Base-by-base conservation (phyloP, 35 echinoderm and acorn worm species). In the Acanthaster planci region DNA sequence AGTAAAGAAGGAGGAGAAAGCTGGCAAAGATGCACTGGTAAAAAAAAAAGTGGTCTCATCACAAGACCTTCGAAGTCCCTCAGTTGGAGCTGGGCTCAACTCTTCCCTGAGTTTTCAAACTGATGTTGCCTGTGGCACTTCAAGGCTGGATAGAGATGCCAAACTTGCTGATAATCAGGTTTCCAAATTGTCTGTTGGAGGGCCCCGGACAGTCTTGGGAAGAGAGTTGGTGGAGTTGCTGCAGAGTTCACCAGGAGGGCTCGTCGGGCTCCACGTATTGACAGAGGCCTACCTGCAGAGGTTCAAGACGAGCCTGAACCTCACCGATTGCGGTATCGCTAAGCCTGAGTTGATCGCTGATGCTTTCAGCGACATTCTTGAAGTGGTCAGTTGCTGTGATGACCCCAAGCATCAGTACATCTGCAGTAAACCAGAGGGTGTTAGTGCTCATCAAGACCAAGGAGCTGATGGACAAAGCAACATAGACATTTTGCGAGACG, bases 241-340 rank as follows among this genome's bases (percentile, higher is more conserved):
- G 18, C 64, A 72, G 64, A 72, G 8, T 72, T 72, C 26, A 14
- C 64, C 64, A 26, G 64, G 34, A 72, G 64, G 64, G 34, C 42
- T 6, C 12, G 30, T 72, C 9, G 64, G 23, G 10, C 64, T 72
- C 2, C 64, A 72, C 34, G 22, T 10, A 19, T 26, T 72, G 26
- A 19, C 23, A 31, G 26, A 16, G 4, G 23, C 29, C 34, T 72
- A 72, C 64, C 3, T 27, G 34, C 64, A 29, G 29, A 72, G 0
- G 34, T 72, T 27, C 64, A 26, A 10, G 64, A 72, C 0, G 1
- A 10, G 21, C 34, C 2, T 72, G 26, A 72, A 26, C 7, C 64
- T 72, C 30, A 9, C 22, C 14, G 64, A 16, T 26, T 23, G 8
- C 23, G 64, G 23, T 36, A 35, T 72, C 15, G 64, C 23, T 26